Conservation (phyloP, 2,797 vertebrate species). For the Syngnathus acus region DNA sequence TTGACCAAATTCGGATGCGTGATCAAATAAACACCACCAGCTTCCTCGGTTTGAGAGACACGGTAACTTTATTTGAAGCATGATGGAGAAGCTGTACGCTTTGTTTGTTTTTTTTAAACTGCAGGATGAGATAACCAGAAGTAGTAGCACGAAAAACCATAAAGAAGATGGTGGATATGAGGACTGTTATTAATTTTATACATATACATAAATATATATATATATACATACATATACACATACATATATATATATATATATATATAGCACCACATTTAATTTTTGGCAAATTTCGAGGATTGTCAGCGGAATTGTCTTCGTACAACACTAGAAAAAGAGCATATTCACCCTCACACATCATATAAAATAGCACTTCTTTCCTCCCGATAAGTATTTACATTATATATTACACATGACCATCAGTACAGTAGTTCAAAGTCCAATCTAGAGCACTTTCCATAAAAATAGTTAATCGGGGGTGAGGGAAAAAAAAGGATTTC, state of each 20-base stretch:
- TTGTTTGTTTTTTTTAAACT: neutral
- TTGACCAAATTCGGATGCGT: too few species aligned
- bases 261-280: neutral
- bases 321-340: slow-evolving; percentile 5
- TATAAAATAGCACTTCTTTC: slow-evolving; percentile 1
- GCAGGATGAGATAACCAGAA: neutral
- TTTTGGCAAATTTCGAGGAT: slow-evolving; percentile 2
- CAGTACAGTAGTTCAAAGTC: neutral
- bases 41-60: neutral
- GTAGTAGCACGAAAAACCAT: neutral
- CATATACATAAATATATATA: too few species aligned
- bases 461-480: neutral
- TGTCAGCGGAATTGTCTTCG: neutral
- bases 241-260: too few species aligned
- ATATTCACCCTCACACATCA: neutral
- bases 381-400: neutral
- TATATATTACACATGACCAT: neutral
- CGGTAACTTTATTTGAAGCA: neutral
- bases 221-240: too few species aligned
- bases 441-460: neutral
- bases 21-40: neutral
- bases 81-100: neutral
- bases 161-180: too few species aligned
- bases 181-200: too few species aligned
- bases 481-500: neutral